Evolutionary conservation across 2,888 invertebrate genomes (phyloP), one percentile per base, ranked within the genome.

Genomic region (Ormyrus nitidulus): DNA sequence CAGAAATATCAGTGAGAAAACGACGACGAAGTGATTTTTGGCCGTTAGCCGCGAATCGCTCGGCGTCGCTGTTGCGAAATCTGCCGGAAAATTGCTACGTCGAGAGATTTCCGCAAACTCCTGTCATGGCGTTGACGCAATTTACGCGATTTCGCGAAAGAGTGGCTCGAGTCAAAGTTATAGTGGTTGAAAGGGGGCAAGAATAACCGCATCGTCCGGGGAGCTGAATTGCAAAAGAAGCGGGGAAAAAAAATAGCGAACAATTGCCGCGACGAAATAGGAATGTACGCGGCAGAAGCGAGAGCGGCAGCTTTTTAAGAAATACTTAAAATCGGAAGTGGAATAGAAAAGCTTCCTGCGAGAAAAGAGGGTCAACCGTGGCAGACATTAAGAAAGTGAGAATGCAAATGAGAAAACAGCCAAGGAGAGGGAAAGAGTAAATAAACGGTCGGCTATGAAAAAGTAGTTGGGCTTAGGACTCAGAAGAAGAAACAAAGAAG

Each of bases 341-440:
- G 53, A 46, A 72, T 72, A 58, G 19, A 73, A 56, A 61, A 66
- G 34, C 61, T 68, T 62, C 51, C 10, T 9, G 49, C 10, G 53
- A 13, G 10, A 11, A 46, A 72, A 64, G 68, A 44, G 69, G 13
- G 69, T 56, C 62, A 64, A 75, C 46, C 61, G 44, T 44, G 8
- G 74, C 64, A 51, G 51, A 71, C 34, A 79, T 81, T 77, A 82
- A 82, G 79, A 71, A 71, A 74, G 75, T 54, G 68, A 65, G 56
- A 73, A 78, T 73, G 78, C 68, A 78, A 78, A 73, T 73, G 72
- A 73, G 62, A 58, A 80, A 77, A 78, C 62, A 71, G 58, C 34
- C 10, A 64, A 49, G 51, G 7, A 51, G 7, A 51, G 51, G 51
- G 7, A 9, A 59, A 48, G 13, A n/a, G 19, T 53, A 65, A 62